These are phyloP conservation scores for Caenorhabditis panamensis DNA, from an alignment of 2,888 invertebrate species.

Conservation along the genomic window DNA sequence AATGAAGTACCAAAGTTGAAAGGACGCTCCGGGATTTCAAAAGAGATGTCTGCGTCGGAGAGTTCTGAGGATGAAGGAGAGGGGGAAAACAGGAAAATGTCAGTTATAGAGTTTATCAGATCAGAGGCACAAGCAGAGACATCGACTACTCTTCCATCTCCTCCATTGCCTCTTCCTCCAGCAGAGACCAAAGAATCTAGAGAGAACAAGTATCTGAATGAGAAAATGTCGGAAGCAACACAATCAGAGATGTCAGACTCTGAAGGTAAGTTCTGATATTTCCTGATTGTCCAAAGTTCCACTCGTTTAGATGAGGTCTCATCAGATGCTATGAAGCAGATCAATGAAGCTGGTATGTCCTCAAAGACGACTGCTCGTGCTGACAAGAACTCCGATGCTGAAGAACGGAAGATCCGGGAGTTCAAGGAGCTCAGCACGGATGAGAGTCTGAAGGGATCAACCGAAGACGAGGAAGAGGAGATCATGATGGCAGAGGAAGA, in stretches of 20 bases:
- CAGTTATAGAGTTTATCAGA: constrained; percentile 56
- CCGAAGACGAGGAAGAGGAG: constrained; percentile 35
- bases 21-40: constrained; percentile 46
- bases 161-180: constrained; percentile 4
- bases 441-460: constrained; percentile 39
- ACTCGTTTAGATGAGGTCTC: constrained; percentile 29
- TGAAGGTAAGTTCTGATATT: constrained; percentile 6
- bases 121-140: constrained; percentile 41
- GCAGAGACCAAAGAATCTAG: neutral
- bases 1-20: constrained; percentile 31
- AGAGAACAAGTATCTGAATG: constrained; percentile 2
- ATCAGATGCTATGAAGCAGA: constrained; percentile 25
- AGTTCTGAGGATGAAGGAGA: constrained; percentile 21
- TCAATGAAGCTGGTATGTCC: constrained; percentile 34
- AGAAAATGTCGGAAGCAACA: constrained; percentile 51
- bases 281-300: no score
- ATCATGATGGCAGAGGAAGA: constrained; percentile 18
- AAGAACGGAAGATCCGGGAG: constrained; percentile 31
- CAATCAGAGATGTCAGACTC: constrained; percentile 58
- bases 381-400: constrained; percentile 28
- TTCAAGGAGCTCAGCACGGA: constrained; percentile 42
- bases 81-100: constrained; percentile 49
- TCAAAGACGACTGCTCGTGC: constrained; percentile 58
- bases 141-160: constrained; percentile 13
- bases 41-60: constrained; percentile 37